Base-by-base conservation (phyloP, 2,797 vertebrate genomes). In the Phaenicophaeus curvirostris region DNA sequence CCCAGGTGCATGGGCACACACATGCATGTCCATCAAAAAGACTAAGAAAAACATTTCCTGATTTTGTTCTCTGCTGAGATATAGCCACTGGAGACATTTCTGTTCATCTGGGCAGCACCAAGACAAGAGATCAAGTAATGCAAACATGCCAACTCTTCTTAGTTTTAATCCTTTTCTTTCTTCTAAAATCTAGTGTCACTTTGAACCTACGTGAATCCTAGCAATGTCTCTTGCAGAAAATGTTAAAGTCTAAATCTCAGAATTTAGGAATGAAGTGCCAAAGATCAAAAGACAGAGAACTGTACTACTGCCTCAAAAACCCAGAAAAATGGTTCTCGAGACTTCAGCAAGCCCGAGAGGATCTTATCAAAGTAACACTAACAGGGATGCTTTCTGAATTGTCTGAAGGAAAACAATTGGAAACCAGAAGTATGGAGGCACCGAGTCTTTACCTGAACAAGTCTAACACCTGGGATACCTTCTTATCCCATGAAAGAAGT, bases 171-270 rank as follows among this genome's bases (percentile, higher is more conserved):
- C 30, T 79, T 27, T 31, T 71, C 55, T 51, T 69, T 81, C 48
- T 73, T 48, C 42, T 73, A 66, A 80, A 35, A 66, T 1, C 51
- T 1, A 33, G 14, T 46, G 59, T 58, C 65, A 44, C 59, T 84
- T 50, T 37, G 53, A 65, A 89, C 55, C 71, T 33, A 33, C n/a
- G 24, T 31, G 24, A 89, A 89, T 44, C 30, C n/a, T 8, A 63
- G 33, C 39, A 67, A 62, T 15, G 41, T 33, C 86, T 88, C 61
- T 85, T 65, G 72, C 54, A 94, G 61, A 71, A 94, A 91, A 80
- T 4, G 3, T 44, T 53, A 23, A 71, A 87, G 33, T 44, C 62
- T 39, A 48, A 78, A 76, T 30, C 20, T 46, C 0, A 37, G 14
- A 74, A 18, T 66, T 75, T 51, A 67, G 48, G 59, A 67, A 73